These are phyloP conservation scores for Scelioninae gen. 1 DNA, from an alignment of 2,888 invertebrate genomes.

Conservation along the genomic window DNA sequence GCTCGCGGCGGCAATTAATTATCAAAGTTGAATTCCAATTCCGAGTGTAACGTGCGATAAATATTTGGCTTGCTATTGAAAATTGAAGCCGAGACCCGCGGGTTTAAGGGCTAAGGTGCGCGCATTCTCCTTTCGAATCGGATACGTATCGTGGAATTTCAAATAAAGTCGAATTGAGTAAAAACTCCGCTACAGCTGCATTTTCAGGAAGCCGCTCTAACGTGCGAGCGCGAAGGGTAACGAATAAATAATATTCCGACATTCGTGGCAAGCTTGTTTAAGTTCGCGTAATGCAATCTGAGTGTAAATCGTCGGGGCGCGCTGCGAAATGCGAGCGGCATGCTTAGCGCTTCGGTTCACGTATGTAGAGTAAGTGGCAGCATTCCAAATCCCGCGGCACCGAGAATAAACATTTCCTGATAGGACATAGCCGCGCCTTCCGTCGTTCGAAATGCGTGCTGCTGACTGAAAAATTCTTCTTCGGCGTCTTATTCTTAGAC, in stretches of 20 bases:
- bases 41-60: constrained; percentile 18
- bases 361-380: constrained; percentile 82
- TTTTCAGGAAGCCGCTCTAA: constrained; percentile 54
- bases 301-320: constrained; percentile 77
- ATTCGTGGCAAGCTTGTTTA: constrained; percentile 74
- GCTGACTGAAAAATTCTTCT: constrained; percentile 54
- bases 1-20: constrained; percentile 22
- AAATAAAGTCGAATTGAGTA: constrained; percentile 57
- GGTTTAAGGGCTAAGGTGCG: constrained; percentile 44
- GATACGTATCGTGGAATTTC: constrained; percentile 46
- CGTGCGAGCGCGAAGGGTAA: constrained; percentile 55
- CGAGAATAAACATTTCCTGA: constrained; percentile 80
- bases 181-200: constrained; percentile 55
- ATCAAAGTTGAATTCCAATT: constrained; percentile 26
- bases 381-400: constrained; percentile 81
- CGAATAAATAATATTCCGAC: constrained; percentile 68
- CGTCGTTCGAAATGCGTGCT: constrained; percentile 33
- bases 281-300: constrained; percentile 79
- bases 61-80: constrained; percentile 28
- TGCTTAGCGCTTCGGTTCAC: constrained; percentile 78
- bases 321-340: constrained; percentile 75
- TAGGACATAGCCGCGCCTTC: constrained; percentile 71
- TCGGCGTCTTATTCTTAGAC: not conserved
- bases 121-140: constrained; percentile 26
- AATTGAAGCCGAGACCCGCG: constrained; percentile 38